Evolutionary conservation across 2,113 vertebrate species (phyloP), one percentile per base, ranked within the genome.

Genomic region (Phalacrocorax brasilianus): DNA sequence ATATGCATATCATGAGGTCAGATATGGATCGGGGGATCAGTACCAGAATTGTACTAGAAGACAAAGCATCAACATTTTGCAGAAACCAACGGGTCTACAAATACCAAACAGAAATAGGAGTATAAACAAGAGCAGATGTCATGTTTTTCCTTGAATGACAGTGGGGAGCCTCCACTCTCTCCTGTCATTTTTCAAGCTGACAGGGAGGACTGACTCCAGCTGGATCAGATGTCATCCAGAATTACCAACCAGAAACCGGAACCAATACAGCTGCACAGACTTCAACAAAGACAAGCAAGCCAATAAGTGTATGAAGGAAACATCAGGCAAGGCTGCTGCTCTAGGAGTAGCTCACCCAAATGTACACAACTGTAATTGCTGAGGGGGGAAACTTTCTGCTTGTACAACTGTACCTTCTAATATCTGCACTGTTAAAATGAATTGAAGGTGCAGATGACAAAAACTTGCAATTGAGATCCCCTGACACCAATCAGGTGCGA

Each of bases 181-280:
- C 53, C 45, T 65, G 35, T 68, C 28, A 49, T 96, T 93, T 95
- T 93, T 94, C 93, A 95, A 50, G 61, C 65, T 95, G 88, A 87
- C 61, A 87, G 33, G 21, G n/a, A 89, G 61, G 56, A 91, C 52
- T 72, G 79, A 42, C 58, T 87, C 76, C 65, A 91, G 53, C 56
- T 94, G 70, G 33, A 92, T 81, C 44, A 82, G 65, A 65, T 50
- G 56, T 42, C 73, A 65, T 49, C 55, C 32, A 71, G 40, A 92
- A 87, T 68, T 92, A 75, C 40, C 28, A 82, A 61, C 40, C 45
- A 91, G 76, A 65, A 96, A 92, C 35, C 4, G 11, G 49, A 96
- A 84, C 35, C 0, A 0, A 58, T 73, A 50, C 40, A 84, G 59
- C 53, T 87, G 52, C 20, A 44, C 35, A 49, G 56, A n/a, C 12